Conservation (phyloP, 37 sponge, comb jelly and placozoan genomes). For the Cliona cf. orientalis region DNA sequence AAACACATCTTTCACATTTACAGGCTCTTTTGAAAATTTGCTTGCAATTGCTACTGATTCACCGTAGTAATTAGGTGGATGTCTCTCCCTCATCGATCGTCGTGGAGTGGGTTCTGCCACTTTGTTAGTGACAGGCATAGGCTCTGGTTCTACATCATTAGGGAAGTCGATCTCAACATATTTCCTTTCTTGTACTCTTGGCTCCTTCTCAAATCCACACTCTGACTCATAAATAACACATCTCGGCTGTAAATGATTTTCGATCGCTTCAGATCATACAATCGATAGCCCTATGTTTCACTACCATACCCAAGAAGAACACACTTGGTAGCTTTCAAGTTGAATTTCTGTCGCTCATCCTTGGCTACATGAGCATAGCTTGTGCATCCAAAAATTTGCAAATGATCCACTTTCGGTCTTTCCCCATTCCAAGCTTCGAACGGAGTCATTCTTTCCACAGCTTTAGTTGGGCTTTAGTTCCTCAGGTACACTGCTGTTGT, state of each 20-base stretch:
- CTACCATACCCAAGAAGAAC: constrained; percentile 51
- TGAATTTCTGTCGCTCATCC: constrained; percentile 52
- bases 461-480: constrained; percentile 65
- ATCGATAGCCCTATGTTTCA: constrained; percentile 47
- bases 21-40: too few species aligned
- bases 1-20: too few species aligned
- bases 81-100: too few species aligned
- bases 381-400: constrained; percentile 58
- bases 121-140: too few species aligned
- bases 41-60: too few species aligned
- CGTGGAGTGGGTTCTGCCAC: too few species aligned
- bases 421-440: constrained; percentile 47
- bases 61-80: too few species aligned
- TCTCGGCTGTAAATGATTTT: constrained; percentile 35
- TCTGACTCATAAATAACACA: too few species aligned
- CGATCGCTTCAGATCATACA: constrained; percentile 40
- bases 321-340: constrained; percentile 56
- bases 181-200: too few species aligned
- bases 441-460: constrained; percentile 67
- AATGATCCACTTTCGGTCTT: constrained; percentile 49
- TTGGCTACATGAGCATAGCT: constrained; percentile 48
- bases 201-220: too few species aligned
- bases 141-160: too few species aligned
- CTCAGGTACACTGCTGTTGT: constrained; percentile 68
- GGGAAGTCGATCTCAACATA: too few species aligned